Percentiles rank a stretch among this genome's conserved stretches.
These are phyloP conservation scores for Polypedilum vanderplanki DNA, from an alignment of 1,140 invertebrate genomes.

Conservation along the genomic window DNA sequence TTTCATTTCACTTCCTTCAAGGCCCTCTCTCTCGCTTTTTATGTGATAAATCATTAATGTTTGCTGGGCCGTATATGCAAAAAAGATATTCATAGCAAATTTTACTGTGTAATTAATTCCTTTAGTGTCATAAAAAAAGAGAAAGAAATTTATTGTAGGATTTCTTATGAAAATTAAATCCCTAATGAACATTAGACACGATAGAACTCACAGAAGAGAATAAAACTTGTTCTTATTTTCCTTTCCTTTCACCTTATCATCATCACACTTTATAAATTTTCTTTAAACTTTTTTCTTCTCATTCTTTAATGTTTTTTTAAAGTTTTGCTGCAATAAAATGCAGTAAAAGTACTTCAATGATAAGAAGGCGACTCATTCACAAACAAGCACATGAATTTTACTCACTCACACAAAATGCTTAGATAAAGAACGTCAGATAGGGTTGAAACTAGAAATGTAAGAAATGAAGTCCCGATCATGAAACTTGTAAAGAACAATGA, in stretches of 20 bases:
- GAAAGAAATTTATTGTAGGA: slow-evolving; percentile 5
- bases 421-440: too few species aligned
- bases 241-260: too few species aligned
- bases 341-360: not conserved
- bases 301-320: slow-evolving; percentile 11
- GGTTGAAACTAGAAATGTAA: too few species aligned
- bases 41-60: slow-evolving; percentile 10
- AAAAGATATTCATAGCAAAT: not conserved
- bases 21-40: not conserved
- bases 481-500: too few species aligned
- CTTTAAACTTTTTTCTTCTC: too few species aligned
- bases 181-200: slow-evolving; percentile 17
- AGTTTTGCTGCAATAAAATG: not conserved
- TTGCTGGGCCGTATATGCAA: not conserved
- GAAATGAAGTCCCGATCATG: too few species aligned
- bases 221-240: not conserved
- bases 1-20: not conserved
- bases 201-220: not conserved
- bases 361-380: too few species aligned
- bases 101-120: slow-evolving; percentile 19
- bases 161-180: not conserved
- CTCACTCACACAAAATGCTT: too few species aligned
- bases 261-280: not conserved
- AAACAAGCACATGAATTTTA: too few species aligned
- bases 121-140: not conserved